Conservation (phyloP, 2,888 invertebrate genomes). For the Apocheima hispidaria region DNA sequence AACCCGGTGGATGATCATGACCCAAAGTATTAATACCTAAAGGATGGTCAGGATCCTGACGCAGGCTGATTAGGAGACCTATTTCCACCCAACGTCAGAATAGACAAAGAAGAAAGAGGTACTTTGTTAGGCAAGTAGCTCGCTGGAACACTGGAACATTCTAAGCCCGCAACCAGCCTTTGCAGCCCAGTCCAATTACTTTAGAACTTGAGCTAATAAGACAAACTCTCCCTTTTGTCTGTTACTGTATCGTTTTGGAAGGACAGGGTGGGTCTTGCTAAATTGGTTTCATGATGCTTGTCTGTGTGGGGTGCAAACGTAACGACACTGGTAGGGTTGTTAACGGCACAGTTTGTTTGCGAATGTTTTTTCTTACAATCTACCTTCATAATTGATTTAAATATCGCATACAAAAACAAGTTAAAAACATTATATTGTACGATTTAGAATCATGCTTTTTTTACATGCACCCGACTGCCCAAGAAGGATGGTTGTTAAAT, state of each 20-base stretch:
- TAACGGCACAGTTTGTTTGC: slow-evolving; percentile 52
- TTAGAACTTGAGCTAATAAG: slow-evolving; percentile 51
- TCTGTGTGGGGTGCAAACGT: slow-evolving; percentile 62
- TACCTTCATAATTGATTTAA: slow-evolving; percentile 26
- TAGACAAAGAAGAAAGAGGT: background rate
- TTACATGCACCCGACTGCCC: too few relatives aligned
- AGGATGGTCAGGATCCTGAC: too few relatives aligned
- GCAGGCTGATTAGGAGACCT: too few relatives aligned
- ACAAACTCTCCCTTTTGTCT: slow-evolving; percentile 44
- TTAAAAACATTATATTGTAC: too few relatives aligned
- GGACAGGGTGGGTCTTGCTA: slow-evolving; percentile 49
- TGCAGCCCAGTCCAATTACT: slow-evolving; percentile 47
- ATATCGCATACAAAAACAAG: too few relatives aligned
- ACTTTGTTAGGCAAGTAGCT: background rate
- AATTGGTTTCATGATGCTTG: slow-evolving; percentile 46
- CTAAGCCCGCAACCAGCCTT: slow-evolving; percentile 52
- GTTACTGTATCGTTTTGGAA: slow-evolving; percentile 36
- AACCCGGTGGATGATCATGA: too few relatives aligned
- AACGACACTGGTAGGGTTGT: slow-evolving; percentile 56
- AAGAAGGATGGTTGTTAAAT: too few relatives aligned
- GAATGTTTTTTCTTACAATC: slow-evolving; percentile 52
- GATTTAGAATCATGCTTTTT: too few relatives aligned
- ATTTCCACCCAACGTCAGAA: too few relatives aligned
- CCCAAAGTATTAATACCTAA: too few relatives aligned
- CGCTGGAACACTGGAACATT: slow-evolving; percentile 52